These are phyloP conservation scores for Aurelia aurita DNA, from an alignment of 30 jellyfish, hydroid and myxozoan species.

Conservation along the genomic window DNA sequence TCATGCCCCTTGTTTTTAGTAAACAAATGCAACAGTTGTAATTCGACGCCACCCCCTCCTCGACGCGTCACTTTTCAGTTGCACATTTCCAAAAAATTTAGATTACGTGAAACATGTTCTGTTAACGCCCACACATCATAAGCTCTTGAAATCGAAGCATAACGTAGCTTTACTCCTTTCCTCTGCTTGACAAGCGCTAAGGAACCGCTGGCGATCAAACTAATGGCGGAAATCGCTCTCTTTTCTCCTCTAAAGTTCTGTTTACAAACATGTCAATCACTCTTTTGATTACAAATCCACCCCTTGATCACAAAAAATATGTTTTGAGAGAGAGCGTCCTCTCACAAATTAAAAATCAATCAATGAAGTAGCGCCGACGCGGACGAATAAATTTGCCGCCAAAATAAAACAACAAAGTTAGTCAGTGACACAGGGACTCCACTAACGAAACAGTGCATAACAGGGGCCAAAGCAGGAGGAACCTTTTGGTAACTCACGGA, in stretches of 20 bases:
- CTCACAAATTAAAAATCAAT: slow-evolving; percentile 39
- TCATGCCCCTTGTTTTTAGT: not conserved
- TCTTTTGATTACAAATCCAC: slow-evolving; percentile 27
- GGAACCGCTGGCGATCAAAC: slow-evolving; percentile 57
- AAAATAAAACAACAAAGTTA: not conserved
- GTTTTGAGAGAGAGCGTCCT: slow-evolving; percentile 12
- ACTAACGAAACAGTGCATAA: too few species aligned
- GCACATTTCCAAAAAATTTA: slow-evolving; percentile 5
- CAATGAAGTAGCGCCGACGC: not conserved
- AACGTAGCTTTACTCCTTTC: slow-evolving; percentile 14
- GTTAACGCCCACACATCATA: slow-evolving; percentile 42
- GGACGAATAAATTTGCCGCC: slow-evolving; percentile 16
- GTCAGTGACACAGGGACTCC: too few species aligned
- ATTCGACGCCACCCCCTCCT: too few species aligned
- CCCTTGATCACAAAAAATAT: slow-evolving; percentile 24
- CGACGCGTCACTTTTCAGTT: not conserved
- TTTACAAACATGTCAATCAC: slow-evolving; percentile 62
- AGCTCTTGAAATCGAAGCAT: slow-evolving; percentile 37
- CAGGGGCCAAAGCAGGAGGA: too few species aligned
- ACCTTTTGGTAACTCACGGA: too few species aligned
- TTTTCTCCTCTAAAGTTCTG: slow-evolving; percentile 28
- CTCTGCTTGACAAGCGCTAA: slow-evolving; percentile 34
- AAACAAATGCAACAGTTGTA: too few species aligned
- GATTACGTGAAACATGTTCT: not conserved
- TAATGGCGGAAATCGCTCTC: slow-evolving; percentile 72